These are phyloP conservation scores for Pseudotriccus pelzelni DNA, from an alignment of 2,797 vertebrate species.

Conservation along the genomic window DNA sequence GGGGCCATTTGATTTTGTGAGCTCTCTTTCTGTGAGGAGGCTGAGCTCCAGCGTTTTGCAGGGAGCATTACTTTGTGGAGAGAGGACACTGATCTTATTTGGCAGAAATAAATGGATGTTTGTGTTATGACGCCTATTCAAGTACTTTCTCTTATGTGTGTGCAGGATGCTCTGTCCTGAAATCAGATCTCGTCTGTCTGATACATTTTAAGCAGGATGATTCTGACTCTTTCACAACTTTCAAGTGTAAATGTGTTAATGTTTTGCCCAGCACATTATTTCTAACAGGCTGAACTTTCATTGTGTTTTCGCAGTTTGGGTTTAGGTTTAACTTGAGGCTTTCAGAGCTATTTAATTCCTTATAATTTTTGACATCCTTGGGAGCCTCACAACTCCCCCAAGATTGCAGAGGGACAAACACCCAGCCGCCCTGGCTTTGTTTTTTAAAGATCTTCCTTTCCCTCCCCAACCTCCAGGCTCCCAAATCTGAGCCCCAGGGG, in stretches of 20 bases:
- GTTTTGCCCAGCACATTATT: conserved; percentile 59
- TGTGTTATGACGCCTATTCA: conserved; percentile 4
- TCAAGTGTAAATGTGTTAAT: conserved; percentile 48
- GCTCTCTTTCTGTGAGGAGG: neutral
- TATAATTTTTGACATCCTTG: neutral
- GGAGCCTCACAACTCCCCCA: neutral
- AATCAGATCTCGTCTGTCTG: conserved; percentile 14
- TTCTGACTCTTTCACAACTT: conserved; percentile 41
- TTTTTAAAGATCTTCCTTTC: neutral
- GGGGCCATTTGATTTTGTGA: neutral
- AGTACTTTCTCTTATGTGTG: conserved; percentile 3
- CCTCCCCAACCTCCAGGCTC: conserved; percentile 8
- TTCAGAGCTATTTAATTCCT: neutral
- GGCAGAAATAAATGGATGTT: conserved; percentile 55
- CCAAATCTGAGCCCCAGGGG: conserved; percentile 48
- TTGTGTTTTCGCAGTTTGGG: conserved; percentile 52
- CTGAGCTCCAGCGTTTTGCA: neutral
- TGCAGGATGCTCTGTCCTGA: conserved; percentile 37
- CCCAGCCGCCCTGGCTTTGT: neutral
- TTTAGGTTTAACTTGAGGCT: conserved; percentile 10
- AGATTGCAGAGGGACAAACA: neutral
- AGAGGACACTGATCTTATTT: conserved; percentile 40
- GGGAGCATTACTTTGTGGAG: neutral
- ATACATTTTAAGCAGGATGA: conserved; percentile 37
- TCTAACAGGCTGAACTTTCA: conserved; percentile 36